Evolutionary conservation across 2,888 invertebrate genomes (phyloP), one percentile per base, ranked within the genome.

Genomic region (Dicycla oo): DNA sequence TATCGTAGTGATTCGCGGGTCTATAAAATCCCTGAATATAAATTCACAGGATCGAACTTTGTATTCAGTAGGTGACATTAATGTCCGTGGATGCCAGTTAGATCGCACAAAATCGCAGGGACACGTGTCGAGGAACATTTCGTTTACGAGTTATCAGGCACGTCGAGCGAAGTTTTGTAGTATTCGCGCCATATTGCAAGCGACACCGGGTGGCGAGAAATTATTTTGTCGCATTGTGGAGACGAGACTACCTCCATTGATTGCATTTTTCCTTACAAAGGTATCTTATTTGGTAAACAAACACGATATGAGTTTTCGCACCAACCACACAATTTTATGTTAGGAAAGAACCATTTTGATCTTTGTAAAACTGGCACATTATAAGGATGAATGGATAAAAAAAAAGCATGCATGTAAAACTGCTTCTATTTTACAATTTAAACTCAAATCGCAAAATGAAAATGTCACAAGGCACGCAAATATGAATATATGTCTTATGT

Each of bases 121-220:
- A 60, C 18, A 54, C 47, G 43, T 43, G 40, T 68, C 40, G n/a
- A 34, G 47, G 13, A 40, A 54, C n/a, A 49, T 68, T 76, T 49
- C 43, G 38, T 69, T 76, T 49, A 49, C n/a, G n/a, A 76, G 23
- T 61, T 66, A 40, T 26, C 60, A 43, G 47, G 26, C 49, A 68
- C 43, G 47, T 68, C 54, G n/a, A 11, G 23, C 40, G 10, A 40
- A 60, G 26, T 61, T 68, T 61, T 20, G 43, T 11, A 51, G 40
- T 60, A n/a, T 68, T 51, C 23, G 26, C 54, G 60, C 60, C 23
- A 26, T 75, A 76, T 60, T 60, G 76, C 53, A 54, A n/a, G 40
- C 45, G 74, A 60, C 76, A 49, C 34, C 34, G 34, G n/a, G 43
- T 8, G 26, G 60, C 47, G 10, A 34, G 47, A 54, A 40, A 34